Evolutionary conservation across 1,140 invertebrate genomes (phyloP).

Genomic region (Cotesia typhae): DNA sequence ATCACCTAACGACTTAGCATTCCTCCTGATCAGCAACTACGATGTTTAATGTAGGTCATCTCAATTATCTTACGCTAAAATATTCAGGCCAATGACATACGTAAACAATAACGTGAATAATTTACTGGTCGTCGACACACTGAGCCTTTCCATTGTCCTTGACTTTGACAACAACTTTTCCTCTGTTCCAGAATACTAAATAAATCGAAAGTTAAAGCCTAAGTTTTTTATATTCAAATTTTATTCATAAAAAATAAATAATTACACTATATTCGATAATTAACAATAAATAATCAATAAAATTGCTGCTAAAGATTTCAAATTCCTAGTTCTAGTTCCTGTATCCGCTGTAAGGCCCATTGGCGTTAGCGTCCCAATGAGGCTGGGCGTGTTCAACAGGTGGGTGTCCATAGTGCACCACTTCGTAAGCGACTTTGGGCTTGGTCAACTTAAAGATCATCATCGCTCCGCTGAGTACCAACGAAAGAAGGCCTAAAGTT

Average conservation of each 20-base stretch:
- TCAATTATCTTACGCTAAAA: conserved; percentile 43
- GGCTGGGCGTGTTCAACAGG: conserved; percentile 73
- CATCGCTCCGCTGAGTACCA: conserved; percentile 82
- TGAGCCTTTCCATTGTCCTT: conserved; percentile 23
- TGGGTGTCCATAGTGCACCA: conserved; percentile 83
- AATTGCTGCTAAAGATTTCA: neutral
- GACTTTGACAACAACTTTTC: conserved; percentile 20
- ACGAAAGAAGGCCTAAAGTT: conserved; percentile 82
- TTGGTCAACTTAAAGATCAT: conserved; percentile 86
- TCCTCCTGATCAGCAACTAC: neutral
- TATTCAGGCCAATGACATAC: conserved; percentile 44
- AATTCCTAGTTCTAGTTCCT: conserved; percentile 47
- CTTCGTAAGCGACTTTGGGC: conserved; percentile 82
- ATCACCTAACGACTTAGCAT: no score
- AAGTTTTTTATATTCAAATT: neutral
- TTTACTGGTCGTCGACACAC: conserved; percentile 19
- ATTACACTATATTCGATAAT: conserved; percentile 13
- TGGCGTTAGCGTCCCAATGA: conserved; percentile 72
- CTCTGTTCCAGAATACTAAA: conserved; percentile 10
- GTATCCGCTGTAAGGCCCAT: conserved; percentile 70
- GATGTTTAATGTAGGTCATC: conserved; percentile 9
- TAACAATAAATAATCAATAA: conserved; percentile 55
- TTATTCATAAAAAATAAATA: conserved; percentile 35
- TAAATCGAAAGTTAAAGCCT: conserved; percentile 18
- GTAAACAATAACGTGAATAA: neutral